Base-by-base conservation (phyloP, 1,140 invertebrate species). In the Phymastichus coffea region DNA sequence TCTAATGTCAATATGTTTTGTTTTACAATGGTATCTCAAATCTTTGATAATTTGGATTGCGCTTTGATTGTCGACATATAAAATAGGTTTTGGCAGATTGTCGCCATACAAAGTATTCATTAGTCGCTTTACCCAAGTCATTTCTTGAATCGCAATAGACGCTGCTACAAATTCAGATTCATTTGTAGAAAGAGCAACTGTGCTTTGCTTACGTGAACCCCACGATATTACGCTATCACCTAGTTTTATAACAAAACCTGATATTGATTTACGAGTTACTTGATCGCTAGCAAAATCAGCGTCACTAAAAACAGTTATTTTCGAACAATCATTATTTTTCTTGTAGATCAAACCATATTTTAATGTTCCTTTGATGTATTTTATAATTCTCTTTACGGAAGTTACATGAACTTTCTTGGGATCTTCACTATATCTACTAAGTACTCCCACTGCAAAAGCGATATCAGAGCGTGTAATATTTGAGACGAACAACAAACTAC, bases 1-100 rank as follows among this genome's bases (percentile, higher is more conserved):
- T 35, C 54, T 51, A 0, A 72, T 53, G 47, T 68, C 67, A 12
- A 72, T 63, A 61, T 76, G 70, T 37, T 76, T 74, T 0, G 68
- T 49, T 3, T 28, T 25, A 33, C 46, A 33, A 15, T 49, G 46
- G 14, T 49, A 49, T 2, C 28, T 25, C n/a, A 63, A 51, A 47
- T 68, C 69, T 51, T 63, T 66, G 1, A 63, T 55, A n/a, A 70
- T 26, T 49, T 19, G 2, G 2, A 49, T 49, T 7, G 46, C 46
- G 19, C 46, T 49, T 35, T 49, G n/a, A n/a, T n/a, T n/a, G n/a
- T n/a, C n/a, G n/a, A n/a, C n/a, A n/a, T n/a, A n/a, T n/a, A n/a
- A n/a, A n/a, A n/a, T n/a, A n/a, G n/a, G n/a, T n/a, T n/a, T n/a
- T n/a, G n/a, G n/a, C n/a, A n/a, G 46, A n/a, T 19, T 49, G 15